phyloP scores from a whole-genome alignment of 1,140 invertebrate genomes.

The Saxidomus purpurata region DNA sequence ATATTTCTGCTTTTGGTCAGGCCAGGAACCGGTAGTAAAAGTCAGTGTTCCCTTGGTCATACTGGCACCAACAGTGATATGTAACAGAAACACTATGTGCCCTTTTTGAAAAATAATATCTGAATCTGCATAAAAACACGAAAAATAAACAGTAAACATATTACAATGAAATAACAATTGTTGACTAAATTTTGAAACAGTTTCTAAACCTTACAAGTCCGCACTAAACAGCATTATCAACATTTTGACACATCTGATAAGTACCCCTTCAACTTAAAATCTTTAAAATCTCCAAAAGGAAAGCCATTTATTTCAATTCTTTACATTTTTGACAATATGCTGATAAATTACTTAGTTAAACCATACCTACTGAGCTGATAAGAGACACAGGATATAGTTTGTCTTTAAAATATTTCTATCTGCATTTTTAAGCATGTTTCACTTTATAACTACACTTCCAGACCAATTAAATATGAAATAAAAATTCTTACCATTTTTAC shows the following conservation, averaged over 20 bases:
- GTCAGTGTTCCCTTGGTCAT: no score
- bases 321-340: neutral
- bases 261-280: neutral
- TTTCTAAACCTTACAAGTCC: neutral
- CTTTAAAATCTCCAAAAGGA: neutral
- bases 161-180: no score
- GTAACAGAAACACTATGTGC: no score
- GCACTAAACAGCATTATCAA: constrained; percentile 10
- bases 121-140: no score
- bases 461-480: neutral
- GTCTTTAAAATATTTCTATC: neutral
- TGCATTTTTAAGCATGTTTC: neutral
- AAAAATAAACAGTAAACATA: no score
- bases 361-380: neutral
- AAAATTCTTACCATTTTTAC: neutral
- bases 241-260: constrained; percentile 21
- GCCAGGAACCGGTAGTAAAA: no score
- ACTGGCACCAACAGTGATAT: no score
- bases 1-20: no score
- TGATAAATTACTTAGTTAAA: neutral
- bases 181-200: no score
- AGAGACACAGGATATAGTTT: neutral
- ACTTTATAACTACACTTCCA: neutral
- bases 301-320: neutral
- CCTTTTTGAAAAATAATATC: no score